A percentile compares a stretch with the other conserved stretches of the same genome.
Conservation (phyloP, 2,797 vertebrate species). For the Trichosurus vulpecula region DNA sequence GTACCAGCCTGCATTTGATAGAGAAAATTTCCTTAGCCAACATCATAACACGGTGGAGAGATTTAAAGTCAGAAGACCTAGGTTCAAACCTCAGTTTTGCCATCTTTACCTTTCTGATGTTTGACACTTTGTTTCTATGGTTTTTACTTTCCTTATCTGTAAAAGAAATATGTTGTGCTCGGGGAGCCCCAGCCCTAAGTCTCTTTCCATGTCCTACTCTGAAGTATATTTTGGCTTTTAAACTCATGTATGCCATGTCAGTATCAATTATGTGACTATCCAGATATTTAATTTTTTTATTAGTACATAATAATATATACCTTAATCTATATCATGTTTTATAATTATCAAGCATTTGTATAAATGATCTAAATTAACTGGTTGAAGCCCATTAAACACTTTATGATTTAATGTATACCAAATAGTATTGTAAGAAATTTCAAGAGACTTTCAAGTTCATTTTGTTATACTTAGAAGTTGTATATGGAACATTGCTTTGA, state of each 20-base stretch:
- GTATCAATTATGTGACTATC: neutral
- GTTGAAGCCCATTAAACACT: neutral
- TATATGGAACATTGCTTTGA: constrained; percentile 39
- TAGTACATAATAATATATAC: neutral
- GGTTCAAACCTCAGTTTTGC: neutral
- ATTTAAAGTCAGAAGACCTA: neutral
- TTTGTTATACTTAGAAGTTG: neutral
- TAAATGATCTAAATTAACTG: neutral
- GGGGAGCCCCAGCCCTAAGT: neutral
- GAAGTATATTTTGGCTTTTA: neutral
- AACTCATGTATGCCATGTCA: neutral
- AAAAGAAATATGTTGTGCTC: neutral
- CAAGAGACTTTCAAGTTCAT: neutral
- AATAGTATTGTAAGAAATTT: constrained; percentile 17
- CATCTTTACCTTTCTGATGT: neutral
- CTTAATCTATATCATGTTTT: neutral
- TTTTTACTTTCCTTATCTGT: neutral
- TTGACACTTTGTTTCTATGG: neutral
- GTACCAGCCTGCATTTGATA: neutral
- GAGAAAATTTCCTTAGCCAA: neutral
- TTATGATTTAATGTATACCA: neutral
- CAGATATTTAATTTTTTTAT: neutral
- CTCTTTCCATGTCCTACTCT: neutral
- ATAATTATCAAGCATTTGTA: neutral
- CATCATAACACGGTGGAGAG: neutral